Base-by-base conservation (phyloP, 2,113 vertebrate genomes). In the Rhinichthys klamathensis region DNA sequence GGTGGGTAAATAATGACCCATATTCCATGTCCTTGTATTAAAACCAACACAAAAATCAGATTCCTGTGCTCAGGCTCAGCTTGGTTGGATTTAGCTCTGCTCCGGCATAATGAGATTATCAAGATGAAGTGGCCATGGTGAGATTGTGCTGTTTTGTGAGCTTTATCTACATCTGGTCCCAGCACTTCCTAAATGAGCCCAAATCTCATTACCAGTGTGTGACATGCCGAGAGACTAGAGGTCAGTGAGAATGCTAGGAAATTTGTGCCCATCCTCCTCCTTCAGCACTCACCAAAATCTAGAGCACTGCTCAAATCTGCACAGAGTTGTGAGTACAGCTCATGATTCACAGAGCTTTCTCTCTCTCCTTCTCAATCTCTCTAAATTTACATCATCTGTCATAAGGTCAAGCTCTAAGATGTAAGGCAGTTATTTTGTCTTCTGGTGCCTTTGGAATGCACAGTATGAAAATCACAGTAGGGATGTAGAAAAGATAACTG, bases 101-200 rank as follows among this genome's bases (percentile, higher is more conserved):
- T 79, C 44, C 56, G 41, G 74, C 38, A 21, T 83, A 85, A 87
- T 85, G 80, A 89, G 83, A 87, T 89, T 83, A 89, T 32, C 16
- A 23, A 74, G 58, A 87, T 83, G 83, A 87, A 82, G 82, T 63
- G 85, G 74, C 74, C 46, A 49, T 74, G 80, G 70, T 82, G 78
- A 58, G 82, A 73, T 74, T 60, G 30, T 76, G 60, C 83, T 78
- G 49, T 67, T 67, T 35, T 82, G 73, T 46, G 78, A 88, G 72
- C 65, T 87, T 84, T 86, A 88, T 84, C 85, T 84, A 84, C 86
- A 65, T 87, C 83, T 85, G 85, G 72, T 85, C 83, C 76, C 35
- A 46, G 73, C 65, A 63, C 63, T 82, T 46, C 46, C 73, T 11
- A 72, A 87, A 74, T 60, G 78, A 83, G 11, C 25, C 58, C 56